A percentile compares a stretch with the other conserved stretches of the same genome.
These are phyloP conservation scores for Brienomyrus brachyistius DNA, from an alignment of 2,113 vertebrate species.

Conservation along the genomic window DNA sequence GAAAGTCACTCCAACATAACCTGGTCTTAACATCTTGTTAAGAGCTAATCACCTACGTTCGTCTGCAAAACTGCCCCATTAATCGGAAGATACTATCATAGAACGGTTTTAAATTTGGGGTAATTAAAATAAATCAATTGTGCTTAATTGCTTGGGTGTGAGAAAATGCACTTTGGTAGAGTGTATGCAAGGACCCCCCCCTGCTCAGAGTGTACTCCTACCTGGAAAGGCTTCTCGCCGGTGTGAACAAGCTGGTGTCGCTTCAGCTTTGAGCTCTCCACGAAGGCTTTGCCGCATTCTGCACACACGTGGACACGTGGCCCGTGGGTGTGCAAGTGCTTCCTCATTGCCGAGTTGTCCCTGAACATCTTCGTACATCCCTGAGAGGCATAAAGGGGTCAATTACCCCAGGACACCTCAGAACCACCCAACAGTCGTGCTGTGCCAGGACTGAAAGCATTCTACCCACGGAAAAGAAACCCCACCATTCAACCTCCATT, in stretches of 20 bases:
- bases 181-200: background rate
- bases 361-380: conserved; percentile 99
- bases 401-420: background rate
- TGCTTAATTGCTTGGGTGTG: background rate
- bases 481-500: background rate
- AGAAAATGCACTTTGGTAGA: background rate
- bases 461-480: background rate
- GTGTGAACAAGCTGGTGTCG: conserved; percentile 97
- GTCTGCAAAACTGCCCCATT: background rate
- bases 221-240: conserved; percentile 99
- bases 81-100: background rate
- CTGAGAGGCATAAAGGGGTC: conserved; percentile 43
- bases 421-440: background rate
- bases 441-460: background rate
- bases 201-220: conserved; percentile 39
- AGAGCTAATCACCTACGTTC: background rate
- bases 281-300: conserved; percentile 95
- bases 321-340: conserved; percentile 95
- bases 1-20: background rate
- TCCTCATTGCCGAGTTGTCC: conserved; percentile 98
- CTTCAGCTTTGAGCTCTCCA: conserved; percentile 96
- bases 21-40: background rate
- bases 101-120: background rate
- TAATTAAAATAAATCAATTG: background rate
- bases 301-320: conserved; percentile 94